phyloP scores from a whole-genome alignment of 2,113 vertebrate species.

The Tetrao urogallus region DNA sequence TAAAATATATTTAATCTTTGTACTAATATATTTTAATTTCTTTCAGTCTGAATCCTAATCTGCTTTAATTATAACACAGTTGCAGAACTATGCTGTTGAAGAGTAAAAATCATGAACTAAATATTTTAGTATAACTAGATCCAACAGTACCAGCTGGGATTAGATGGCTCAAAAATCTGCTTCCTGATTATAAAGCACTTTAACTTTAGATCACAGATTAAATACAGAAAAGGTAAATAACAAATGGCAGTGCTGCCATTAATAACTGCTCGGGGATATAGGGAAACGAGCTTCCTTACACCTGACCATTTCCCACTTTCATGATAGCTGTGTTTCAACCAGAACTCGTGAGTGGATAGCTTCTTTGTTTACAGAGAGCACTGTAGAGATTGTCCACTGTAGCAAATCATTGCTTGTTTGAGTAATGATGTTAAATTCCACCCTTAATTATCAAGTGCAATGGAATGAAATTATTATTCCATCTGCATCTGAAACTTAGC shows the following conservation, averaged over 20 bases:
- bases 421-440: neutral
- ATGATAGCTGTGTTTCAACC: neutral
- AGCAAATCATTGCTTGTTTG: neutral
- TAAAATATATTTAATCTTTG: neutral
- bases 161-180: neutral
- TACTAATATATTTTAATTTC: neutral
- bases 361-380: neutral
- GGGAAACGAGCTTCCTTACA: neutral
- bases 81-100: neutral
- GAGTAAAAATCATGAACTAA: conserved; percentile 22
- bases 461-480: neutral
- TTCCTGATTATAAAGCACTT: neutral
- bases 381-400: neutral
- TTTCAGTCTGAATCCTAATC: neutral
- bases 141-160: conserved; percentile 16
- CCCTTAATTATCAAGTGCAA: neutral
- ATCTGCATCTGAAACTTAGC: neutral
- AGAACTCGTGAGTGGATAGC: neutral
- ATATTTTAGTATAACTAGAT: neutral
- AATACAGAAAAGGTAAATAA: conserved; percentile 29
- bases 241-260: neutral
- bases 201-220: neutral
- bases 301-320: neutral
- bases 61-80: conserved; percentile 15
- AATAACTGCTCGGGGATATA: neutral